Evolutionary conservation across 2,797 vertebrate species (phyloP).

Genomic region (Manis crassicaudata): DNA sequence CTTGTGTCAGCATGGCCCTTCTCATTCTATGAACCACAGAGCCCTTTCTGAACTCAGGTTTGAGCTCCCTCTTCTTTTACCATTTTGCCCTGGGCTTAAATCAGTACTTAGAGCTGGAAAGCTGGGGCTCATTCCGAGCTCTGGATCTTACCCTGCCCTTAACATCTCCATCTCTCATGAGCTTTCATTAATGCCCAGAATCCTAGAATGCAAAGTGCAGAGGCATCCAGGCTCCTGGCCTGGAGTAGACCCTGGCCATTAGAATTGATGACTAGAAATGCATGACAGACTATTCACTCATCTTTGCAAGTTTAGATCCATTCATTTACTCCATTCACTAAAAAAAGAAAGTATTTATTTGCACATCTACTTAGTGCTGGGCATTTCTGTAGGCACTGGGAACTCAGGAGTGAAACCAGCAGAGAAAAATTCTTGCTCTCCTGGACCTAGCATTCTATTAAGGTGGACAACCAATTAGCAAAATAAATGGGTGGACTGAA

Average conservation of each 20-base stretch:
- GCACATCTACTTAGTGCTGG: background rate
- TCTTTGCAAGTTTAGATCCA: background rate
- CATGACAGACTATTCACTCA: background rate
- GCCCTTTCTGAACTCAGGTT: background rate
- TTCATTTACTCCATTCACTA: background rate
- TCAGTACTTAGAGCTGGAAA: background rate
- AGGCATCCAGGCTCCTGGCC: background rate
- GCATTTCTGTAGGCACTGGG: background rate
- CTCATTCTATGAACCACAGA: background rate
- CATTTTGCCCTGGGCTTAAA: background rate
- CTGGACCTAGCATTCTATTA: background rate
- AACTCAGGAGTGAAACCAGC: background rate
- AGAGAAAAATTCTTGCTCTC: background rate
- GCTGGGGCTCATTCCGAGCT: background rate
- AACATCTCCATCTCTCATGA: background rate
- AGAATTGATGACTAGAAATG: background rate
- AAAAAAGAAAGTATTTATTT: background rate
- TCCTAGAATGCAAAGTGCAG: background rate
- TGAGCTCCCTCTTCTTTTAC: background rate
- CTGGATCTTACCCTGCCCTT: background rate
- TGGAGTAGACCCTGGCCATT: background rate
- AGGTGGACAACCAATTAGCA: background rate
- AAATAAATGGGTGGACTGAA: background rate
- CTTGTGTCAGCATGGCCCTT: background rate
- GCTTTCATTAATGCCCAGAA: background rate